Base-by-base conservation (phyloP, 2,113 vertebrate genomes). In the Petrocephalus microphthalmus region DNA sequence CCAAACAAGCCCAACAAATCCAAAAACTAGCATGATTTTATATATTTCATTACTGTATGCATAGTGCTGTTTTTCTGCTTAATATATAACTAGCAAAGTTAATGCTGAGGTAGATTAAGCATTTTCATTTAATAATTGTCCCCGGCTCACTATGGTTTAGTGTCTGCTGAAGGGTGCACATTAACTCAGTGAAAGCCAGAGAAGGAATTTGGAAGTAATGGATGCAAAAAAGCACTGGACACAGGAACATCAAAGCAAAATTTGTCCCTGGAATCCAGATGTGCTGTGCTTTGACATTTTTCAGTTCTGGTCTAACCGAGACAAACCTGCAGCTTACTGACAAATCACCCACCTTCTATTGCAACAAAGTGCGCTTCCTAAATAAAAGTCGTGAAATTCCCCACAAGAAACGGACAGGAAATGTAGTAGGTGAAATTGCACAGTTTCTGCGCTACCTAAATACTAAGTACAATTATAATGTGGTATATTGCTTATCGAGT, bases 31-130 rank as follows among this genome's bases (percentile, higher is more conserved):
- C 91, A 92, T 94, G 92, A 93, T 92, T 94, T 94, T 95, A 94
- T 94, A 93, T 94, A 92, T 93, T 93, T 93, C 93, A 94, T 91
- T 93, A 94, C 92, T 94, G 92, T 94, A 94, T 95, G 33, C 51
- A 51, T 92, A 92, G 94, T 94, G 91, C 85, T 92, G 94, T 93
- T 94, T 95, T 94, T 95, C 95, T 94, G 93, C 93, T 94, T 95
- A 94, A 95, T 93, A 94, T 56, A 13, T 45, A 25, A 51, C 25
- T 7, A 29, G 29, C 67, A 78, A 19, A 22, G 42, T 42, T 88
- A 67, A 67, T 0, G 10, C 42, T 49, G 2, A 47, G 7, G 53
- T n/a, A 25, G 60, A 87, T 87, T 87, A 87, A 47, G 33, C 42
- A 49, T 64, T 67, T 57, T 49, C 7, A 13, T 49, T 25, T 22